phyloP scores from a whole-genome alignment of 2,888 invertebrate genomes.

The Eumerus sabulonum region DNA sequence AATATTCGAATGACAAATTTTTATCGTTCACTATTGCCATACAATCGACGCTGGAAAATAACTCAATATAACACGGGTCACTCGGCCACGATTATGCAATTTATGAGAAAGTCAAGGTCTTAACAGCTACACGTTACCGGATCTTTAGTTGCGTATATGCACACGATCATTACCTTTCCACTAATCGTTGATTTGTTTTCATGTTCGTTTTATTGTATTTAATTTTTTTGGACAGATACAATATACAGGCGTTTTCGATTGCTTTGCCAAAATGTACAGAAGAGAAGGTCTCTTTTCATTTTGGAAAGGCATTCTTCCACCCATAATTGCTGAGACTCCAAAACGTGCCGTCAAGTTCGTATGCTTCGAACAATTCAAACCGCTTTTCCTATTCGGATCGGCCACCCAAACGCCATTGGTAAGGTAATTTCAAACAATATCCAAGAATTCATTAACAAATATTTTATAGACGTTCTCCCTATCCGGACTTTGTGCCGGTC shows the following conservation, averaged over 20 bases:
- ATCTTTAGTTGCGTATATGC: too few relatives aligned
- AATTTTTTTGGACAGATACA: constrained; percentile 75
- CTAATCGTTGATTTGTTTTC: too few relatives aligned
- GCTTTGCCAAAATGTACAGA: constrained; percentile 92
- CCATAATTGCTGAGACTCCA: constrained; percentile 95
- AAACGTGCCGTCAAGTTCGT: constrained; percentile 97
- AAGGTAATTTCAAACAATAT: constrained; percentile 73
- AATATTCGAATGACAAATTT: too few relatives aligned
- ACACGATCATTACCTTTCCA: background rate
- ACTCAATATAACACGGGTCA: too few relatives aligned
- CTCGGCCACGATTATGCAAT: too few relatives aligned
- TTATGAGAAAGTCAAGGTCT: too few relatives aligned
- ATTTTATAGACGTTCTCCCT: constrained; percentile 88
- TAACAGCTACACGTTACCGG: too few relatives aligned
- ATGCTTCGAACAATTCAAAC: constrained; percentile 95
- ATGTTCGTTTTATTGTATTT: too few relatives aligned
- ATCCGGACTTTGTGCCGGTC: constrained; percentile 92
- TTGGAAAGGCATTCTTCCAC: constrained; percentile 96
- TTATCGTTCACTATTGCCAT: too few relatives aligned
- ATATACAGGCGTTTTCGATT: constrained; percentile 91
- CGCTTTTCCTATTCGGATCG: constrained; percentile 89
- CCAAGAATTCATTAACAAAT: background rate
- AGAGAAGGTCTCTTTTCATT: constrained; percentile 91
- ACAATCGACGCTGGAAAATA: too few relatives aligned
- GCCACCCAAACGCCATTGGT: constrained; percentile 88